Base-by-base conservation (phyloP, 2,888 invertebrate genomes). In the Drosophila paracracens region DNA sequence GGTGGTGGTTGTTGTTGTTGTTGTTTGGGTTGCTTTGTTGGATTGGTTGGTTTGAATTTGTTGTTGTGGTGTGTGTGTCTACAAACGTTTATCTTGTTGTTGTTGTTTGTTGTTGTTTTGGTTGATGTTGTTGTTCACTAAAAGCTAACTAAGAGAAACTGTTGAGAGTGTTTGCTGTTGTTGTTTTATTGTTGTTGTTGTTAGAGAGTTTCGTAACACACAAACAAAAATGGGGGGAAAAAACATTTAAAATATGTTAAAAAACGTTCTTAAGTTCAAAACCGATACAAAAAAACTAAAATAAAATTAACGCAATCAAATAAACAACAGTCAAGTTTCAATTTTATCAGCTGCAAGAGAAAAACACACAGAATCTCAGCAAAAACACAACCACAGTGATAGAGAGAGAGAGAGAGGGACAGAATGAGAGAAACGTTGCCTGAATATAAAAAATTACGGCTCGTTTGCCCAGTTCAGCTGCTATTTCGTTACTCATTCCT, bases 71-170 rank as follows among this genome's bases (percentile, higher is more conserved):
- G 75, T 73, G 85, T 77, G 69, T 74, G 50, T 60, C 67, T 63
- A 70, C 57, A 60, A 68, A 69, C 59, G 62, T 81, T 71, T 62
- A 78, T 75, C 52, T 74, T 74, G 46, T 74, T 62, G 21, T 74
- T 74, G 46, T 74, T 62, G 21, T 60, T 68, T 70, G 61, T 66
- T 62, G 21, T 60, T 59, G 35, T 81, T 79, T 48, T 61, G 74
- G 38, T 63, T 64, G 16, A 36, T 56, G 54, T 61, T 71, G 48
- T 75, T 79, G 51, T 61, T 62, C 57, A 73, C 70, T 83, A 76
- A 64, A 69, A 76, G 13, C 84, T 83, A 81, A 79, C 83, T 86
- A 73, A 71, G 58, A 59, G 71, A 68, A 70, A 71, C 51, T 51
- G 54, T 58, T 51, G 36, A 35, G 46, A 46, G 68, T 74, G 66